Evolutionary conservation across 2,888 invertebrate genomes (phyloP), one percentile per base, ranked within the genome.

Genomic region (Chalcosyrphus nemorum): DNA sequence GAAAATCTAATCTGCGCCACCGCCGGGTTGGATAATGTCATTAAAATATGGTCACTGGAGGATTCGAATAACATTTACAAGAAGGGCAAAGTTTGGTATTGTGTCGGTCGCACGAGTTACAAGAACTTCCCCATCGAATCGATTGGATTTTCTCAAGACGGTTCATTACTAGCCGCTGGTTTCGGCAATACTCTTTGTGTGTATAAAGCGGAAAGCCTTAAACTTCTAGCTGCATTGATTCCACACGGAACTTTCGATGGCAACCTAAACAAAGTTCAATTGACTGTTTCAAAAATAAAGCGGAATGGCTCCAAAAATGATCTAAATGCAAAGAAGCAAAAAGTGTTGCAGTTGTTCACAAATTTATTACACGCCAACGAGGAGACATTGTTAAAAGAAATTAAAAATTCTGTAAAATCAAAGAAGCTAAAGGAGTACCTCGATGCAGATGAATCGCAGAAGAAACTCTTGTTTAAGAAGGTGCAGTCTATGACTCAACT

Each of bases 101-200:
- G 95, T 88, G 92, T 93, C 32, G 93, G 93, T 27, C 92, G 93
- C 19, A 94, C 94, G 0, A 93, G 91, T 74, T 96, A 95, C 87
- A 93, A 94, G 61, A 92, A 94, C 86, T 89, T 94, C 15, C 90
- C 93, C 0, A 92, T 94, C 19, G 92, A 92, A 17, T 93, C 93
- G 43, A 92, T 94, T 2, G 93, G 93, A 50, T 96, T 96, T 90
- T 94, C 95, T 0, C 92, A 93, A 74, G 96, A 97, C 90, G 96
- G 96, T n/a, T 95, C 96, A 0, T 89, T 96, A 21, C 88, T 97
- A 45, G 95, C 94, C 4, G 94, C 95, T 11, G 94, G 94, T 7
- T 96, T 95, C 91, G 94, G 92, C 27, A 92, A 93, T 19, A 93
- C 93, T 6, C 89, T 96, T 52, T 96, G 96, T 0, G 90, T 95